Base-by-base conservation (phyloP, 2,888 invertebrate species). In the Sphaeridia pumilis region DNA sequence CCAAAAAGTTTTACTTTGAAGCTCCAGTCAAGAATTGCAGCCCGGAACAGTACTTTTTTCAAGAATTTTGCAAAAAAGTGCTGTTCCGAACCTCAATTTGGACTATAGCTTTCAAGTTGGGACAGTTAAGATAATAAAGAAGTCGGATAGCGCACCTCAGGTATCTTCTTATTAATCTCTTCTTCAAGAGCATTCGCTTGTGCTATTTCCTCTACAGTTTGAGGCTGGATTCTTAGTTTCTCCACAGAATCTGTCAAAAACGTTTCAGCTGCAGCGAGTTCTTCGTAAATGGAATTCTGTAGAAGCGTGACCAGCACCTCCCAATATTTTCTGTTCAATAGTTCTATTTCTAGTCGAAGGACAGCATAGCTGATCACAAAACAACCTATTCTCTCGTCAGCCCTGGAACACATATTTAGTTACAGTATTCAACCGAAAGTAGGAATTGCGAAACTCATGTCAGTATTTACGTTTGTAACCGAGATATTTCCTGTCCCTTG, bases 401-500 rank as follows among this genome's bases (percentile, higher is more conserved):
- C 77, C 62, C 82, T 82, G 63, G 26, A 73, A 35, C n/a, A n/a
- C 26, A 46, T 25, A 46, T 31, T 14, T 26, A 46, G 7, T 5
- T 31, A 27, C 7, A 46, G 7, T n/a, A 17, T 7, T 24, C 26
- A 24, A 10, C 3, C 24, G 28, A 42, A n/a, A 41, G 27, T 28
- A 7, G 31, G 20, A 28, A n/a, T n/a, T 31, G n/a, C 43, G 17
- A 3, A 34, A 34, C 24, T 12, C 20, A 14, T 26, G 20, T 35
- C 22, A 42, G 3, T 46, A 34, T 27, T 73, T 70, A 87, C 86
- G 82, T 84, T 46, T 86, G 83, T 67, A 93, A 75, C 71, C 87
- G 86, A n/a, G 89, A 89, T 57, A 90, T 84, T 67, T 92, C 86
- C 68, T 92, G 87, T n/a, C 88, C 88, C 67, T 87, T 84, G 1